Conservation (phyloP, 2,888 invertebrate genomes). For the Phaonia tiefii region DNA sequence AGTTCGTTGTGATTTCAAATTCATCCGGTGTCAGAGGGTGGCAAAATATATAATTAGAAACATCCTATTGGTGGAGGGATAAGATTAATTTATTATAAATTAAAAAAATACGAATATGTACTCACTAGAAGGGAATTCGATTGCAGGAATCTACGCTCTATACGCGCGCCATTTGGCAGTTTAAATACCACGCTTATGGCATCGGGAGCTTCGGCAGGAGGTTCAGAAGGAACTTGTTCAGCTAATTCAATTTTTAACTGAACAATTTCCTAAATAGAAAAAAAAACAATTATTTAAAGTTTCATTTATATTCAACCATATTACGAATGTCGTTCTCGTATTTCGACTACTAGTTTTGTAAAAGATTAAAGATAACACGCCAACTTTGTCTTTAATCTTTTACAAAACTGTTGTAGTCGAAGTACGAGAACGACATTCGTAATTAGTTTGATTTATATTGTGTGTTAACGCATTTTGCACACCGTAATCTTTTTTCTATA, state of each 20-base stretch:
- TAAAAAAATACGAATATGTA: too few species aligned
- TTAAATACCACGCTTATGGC: slow-evolving; percentile 94
- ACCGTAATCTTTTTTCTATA: too few species aligned
- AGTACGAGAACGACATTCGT: too few species aligned
- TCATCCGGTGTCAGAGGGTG: slow-evolving; percentile 95
- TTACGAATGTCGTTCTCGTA: too few species aligned
- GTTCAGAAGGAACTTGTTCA: slow-evolving; percentile 87
- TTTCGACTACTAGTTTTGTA: too few species aligned
- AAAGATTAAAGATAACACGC: too few species aligned
- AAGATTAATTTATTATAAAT: slow-evolving; percentile 14
- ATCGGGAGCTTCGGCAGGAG: slow-evolving; percentile 85
- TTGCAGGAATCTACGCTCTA: slow-evolving; percentile 92
- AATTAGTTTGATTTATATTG: too few species aligned
- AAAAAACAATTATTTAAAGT: background rate
- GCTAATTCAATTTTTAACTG: slow-evolving; percentile 86
- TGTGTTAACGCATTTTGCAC: too few species aligned
- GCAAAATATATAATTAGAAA: slow-evolving; percentile 97
- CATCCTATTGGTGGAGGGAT: slow-evolving; percentile 84
- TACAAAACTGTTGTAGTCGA: too few species aligned
- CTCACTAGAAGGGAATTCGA: slow-evolving; percentile 90
- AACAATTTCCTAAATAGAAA: slow-evolving; percentile 82
- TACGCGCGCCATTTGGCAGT: slow-evolving; percentile 92
- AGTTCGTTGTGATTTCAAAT: slow-evolving; percentile 97
- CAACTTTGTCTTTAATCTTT: too few species aligned
- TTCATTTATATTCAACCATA: too few species aligned